Percentiles rank a stretch among this genome's conserved stretches.
Conservation (phyloP, 2,797 vertebrate genomes). For the Aeoliscus strigatus region DNA sequence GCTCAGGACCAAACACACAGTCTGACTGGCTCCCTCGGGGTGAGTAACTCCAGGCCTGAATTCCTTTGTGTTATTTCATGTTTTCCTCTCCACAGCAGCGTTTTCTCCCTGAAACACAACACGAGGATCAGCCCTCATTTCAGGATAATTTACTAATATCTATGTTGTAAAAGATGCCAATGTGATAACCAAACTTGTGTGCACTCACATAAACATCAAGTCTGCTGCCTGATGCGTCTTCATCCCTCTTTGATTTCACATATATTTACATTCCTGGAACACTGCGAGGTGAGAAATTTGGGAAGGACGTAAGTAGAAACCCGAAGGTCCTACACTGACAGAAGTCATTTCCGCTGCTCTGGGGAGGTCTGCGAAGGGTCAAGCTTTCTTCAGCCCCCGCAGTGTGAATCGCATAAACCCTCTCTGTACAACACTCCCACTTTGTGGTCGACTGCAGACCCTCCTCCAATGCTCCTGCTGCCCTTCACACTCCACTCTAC, state of each 20-base stretch:
- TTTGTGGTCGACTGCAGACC: neutral
- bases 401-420: constrained; percentile 63
- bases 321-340: constrained; percentile 19
- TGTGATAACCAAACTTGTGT: neutral
- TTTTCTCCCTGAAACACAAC: constrained; percentile 17
- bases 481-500: constrained; percentile 1
- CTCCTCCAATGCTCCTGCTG: constrained; percentile 8
- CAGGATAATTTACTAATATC: constrained; percentile 9
- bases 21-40: constrained; percentile 40
- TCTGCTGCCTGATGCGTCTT: too few relatives aligned
- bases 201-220: neutral
- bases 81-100: constrained; percentile 40
- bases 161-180: constrained; percentile 16
- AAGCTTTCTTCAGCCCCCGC: constrained; percentile 36
- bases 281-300: constrained; percentile 3
- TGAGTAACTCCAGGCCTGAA: constrained; percentile 58
- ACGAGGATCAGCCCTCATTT: constrained; percentile 13
- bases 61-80: constrained; percentile 68
- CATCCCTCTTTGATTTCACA: constrained; percentile 3
- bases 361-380: constrained; percentile 55
- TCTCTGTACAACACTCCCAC: constrained; percentile 30
- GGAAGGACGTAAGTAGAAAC: constrained; percentile 8
- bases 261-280: constrained; percentile 24
- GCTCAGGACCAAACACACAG: constrained; percentile 43
- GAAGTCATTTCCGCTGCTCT: constrained; percentile 58